Evolutionary conservation across 2,797 vertebrate species (phyloP).

Genomic region (Crocodylus rhombifer): DNA sequence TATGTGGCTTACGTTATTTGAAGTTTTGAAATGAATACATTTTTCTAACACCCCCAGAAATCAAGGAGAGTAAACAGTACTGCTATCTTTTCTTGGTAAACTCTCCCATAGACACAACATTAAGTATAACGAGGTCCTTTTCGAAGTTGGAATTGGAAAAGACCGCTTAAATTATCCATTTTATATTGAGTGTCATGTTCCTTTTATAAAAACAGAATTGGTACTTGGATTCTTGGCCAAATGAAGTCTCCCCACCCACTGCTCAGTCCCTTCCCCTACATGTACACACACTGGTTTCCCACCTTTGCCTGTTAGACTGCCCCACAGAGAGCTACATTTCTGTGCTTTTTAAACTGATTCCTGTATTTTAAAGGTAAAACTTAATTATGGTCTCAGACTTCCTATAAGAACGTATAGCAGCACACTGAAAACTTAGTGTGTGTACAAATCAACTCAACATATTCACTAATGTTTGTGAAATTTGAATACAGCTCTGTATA

Average conservation of each 20-base stretch:
- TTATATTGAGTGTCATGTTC: background rate
- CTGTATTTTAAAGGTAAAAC: background rate
- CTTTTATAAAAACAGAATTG: accelerated
- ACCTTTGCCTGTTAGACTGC: background rate
- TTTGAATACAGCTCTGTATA: background rate
- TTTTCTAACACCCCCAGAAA: background rate
- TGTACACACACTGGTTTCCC: background rate
- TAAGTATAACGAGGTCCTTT: background rate
- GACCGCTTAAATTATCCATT: background rate
- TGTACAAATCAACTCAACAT: background rate
- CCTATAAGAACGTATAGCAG: background rate
- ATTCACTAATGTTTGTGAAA: background rate
- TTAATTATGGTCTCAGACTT: background rate
- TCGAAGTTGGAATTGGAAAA: background rate
- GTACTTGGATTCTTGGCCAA: too few species aligned
- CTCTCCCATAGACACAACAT: accelerated
- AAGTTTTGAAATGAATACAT: background rate
- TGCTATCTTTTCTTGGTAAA: background rate
- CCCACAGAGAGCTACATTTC: background rate
- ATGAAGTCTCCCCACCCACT: background rate
- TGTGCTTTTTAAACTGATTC: background rate
- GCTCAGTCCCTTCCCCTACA: accelerated
- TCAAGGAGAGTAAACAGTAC: background rate
- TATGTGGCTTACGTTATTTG: background rate
- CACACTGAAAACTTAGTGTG: background rate